These are phyloP conservation scores for Eumacrocentrus americanus DNA, from an alignment of 2,888 invertebrate genomes.

Conservation along the genomic window DNA sequence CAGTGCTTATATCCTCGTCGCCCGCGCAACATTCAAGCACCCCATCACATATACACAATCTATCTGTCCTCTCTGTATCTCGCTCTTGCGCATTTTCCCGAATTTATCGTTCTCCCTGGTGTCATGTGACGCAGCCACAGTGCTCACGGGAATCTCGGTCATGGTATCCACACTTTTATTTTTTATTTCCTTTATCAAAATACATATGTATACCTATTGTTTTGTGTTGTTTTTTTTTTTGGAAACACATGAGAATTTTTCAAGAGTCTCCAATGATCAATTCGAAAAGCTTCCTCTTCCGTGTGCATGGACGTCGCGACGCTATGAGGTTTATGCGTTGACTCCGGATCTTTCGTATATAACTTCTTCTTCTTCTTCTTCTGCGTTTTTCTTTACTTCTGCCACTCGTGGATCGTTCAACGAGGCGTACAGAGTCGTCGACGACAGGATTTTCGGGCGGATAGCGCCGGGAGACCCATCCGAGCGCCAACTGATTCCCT, in stretches of 20 bases:
- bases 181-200: too few relatives aligned
- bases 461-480: slow-evolving; percentile 7
- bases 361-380: background rate
- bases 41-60: slow-evolving; percentile 9
- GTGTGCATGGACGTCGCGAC: background rate
- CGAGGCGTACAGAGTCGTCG: slow-evolving; percentile 10
- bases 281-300: background rate
- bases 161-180: too few relatives aligned
- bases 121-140: slow-evolving; percentile 5
- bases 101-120: slow-evolving; percentile 9
- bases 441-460: slow-evolving; percentile 22
- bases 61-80: slow-evolving; percentile 11
- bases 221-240: too few relatives aligned
- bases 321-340: slow-evolving; percentile 11
- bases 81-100: slow-evolving; percentile 8
- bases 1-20: slow-evolving; percentile 6
- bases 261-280: background rate
- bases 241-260: too few relatives aligned
- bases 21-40: slow-evolving; percentile 4
- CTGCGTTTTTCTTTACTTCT: background rate
- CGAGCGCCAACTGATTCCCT: background rate
- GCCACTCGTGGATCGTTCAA: slow-evolving; percentile 4
- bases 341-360: background rate
- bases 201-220: too few relatives aligned
- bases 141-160: too few relatives aligned